phyloP scores from a whole-genome alignment of 35 echinoderm and acorn worm genomes.

The Ptychodera flava region DNA sequence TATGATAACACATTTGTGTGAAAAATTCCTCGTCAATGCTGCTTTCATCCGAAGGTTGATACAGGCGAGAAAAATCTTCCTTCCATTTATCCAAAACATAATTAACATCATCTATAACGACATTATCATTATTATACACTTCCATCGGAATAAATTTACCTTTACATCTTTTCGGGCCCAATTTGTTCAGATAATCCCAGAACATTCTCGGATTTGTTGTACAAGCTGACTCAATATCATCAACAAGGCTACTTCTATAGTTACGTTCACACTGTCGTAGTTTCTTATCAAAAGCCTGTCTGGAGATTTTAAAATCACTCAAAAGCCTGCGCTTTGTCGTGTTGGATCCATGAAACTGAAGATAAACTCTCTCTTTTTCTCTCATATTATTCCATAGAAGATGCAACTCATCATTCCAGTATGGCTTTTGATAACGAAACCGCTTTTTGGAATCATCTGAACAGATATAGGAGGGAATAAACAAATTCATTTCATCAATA shows the following conservation, averaged over 20 bases:
- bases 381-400: neutral
- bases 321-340: neutral
- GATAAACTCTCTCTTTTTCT: neutral
- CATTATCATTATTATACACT: conserved; percentile 2
- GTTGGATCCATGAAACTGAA: neutral
- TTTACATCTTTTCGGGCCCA: neutral
- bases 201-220: neutral
- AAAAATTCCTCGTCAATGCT: neutral
- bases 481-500: neutral
- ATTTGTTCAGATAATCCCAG: neutral
- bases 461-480: neutral
- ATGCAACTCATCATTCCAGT: neutral
- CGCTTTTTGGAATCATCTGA: neutral
- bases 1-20: neutral
- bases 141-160: neutral
- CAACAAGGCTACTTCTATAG: neutral
- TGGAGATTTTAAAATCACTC: neutral
- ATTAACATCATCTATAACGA: neutral
- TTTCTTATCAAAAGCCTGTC: conserved; percentile 1
- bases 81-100: conserved; percentile 2
- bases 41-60: neutral
- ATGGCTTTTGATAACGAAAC: neutral
- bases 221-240: neutral
- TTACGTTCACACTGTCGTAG: neutral
- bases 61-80: neutral